Conservation (phyloP, 2,797 vertebrate species). For the Cirrhinus mrigala region DNA sequence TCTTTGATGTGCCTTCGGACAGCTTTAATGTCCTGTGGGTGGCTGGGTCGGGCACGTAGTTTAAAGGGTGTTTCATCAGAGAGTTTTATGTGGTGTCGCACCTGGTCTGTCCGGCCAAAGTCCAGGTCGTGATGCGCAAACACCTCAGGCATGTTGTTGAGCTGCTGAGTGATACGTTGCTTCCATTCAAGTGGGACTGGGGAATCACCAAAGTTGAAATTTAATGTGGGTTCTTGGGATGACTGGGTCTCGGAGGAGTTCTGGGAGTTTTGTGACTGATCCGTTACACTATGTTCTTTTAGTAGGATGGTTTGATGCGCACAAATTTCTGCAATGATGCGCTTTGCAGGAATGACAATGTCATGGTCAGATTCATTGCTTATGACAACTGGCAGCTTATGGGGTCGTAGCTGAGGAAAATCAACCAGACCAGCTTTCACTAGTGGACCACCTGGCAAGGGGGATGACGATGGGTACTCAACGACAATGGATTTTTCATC, state of each 20-base stretch:
- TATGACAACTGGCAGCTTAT: constrained; percentile 47
- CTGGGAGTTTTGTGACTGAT: not conserved
- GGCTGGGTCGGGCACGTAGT: constrained; percentile 28
- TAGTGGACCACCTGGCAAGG: constrained; percentile 47
- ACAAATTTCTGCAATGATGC: constrained; percentile 29
- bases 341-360: constrained; percentile 32
- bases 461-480: constrained; percentile 15
- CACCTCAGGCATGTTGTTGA: constrained; percentile 49
- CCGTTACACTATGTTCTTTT: not conserved
- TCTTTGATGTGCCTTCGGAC: constrained; percentile 1
- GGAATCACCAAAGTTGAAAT: constrained; percentile 49
- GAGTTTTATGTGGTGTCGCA: constrained; percentile 50
- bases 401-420: constrained; percentile 3
- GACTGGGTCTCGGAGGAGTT: not conserved
- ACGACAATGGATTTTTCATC: constrained; percentile 38
- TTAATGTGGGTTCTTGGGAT: not conserved
- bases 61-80: constrained; percentile 51
- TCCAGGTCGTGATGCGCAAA: constrained; percentile 49
- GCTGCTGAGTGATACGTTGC: constrained; percentile 18
- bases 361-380: constrained; percentile 55
- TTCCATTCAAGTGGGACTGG: constrained; percentile 29
- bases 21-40: constrained; percentile 10
- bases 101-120: constrained; percentile 45
- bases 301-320: constrained; percentile 19
- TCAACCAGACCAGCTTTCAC: constrained; percentile 19